Evolutionary conservation across 2,888 invertebrate genomes (phyloP).

Genomic region (Chaitophorus viminalis): DNA sequence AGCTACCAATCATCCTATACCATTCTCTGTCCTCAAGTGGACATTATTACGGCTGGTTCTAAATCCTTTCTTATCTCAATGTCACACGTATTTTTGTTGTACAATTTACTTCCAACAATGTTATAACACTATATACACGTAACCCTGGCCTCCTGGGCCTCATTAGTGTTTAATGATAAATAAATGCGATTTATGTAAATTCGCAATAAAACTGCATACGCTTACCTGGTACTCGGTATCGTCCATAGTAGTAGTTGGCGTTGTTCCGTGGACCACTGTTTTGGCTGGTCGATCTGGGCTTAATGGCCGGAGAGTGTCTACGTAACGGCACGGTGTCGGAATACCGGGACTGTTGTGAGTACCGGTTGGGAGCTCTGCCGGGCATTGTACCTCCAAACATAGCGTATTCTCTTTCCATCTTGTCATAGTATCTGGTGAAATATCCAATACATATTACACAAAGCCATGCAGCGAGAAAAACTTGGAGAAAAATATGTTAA

Average conservation of each 20-base stretch:
- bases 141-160: no score
- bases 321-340: slow-evolving; percentile 55
- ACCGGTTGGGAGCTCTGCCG: slow-evolving; percentile 23
- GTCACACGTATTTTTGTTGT: no score
- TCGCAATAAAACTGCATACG: no score
- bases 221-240: slow-evolving; percentile 40
- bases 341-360: slow-evolving; percentile 31
- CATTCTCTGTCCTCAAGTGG: no score
- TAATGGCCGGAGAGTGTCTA: slow-evolving; percentile 53
- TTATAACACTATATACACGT: no score
- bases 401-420: slow-evolving; percentile 65
- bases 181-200: no score
- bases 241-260: slow-evolving; percentile 22
- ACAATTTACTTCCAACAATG: no score
- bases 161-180: no score
- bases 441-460: background rate
- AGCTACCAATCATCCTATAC: no score
- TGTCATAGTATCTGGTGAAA: slow-evolving; percentile 66
- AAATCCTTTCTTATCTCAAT: no score
- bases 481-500: no score
- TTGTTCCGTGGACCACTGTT: slow-evolving; percentile 34
- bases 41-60: no score
- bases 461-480: background rate
- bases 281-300: slow-evolving; percentile 55
- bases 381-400: slow-evolving; percentile 62